These are phyloP conservation scores for Lethenteron reissneri DNA, from an alignment of 2,113 vertebrate genomes.

Conservation along the genomic window DNA sequence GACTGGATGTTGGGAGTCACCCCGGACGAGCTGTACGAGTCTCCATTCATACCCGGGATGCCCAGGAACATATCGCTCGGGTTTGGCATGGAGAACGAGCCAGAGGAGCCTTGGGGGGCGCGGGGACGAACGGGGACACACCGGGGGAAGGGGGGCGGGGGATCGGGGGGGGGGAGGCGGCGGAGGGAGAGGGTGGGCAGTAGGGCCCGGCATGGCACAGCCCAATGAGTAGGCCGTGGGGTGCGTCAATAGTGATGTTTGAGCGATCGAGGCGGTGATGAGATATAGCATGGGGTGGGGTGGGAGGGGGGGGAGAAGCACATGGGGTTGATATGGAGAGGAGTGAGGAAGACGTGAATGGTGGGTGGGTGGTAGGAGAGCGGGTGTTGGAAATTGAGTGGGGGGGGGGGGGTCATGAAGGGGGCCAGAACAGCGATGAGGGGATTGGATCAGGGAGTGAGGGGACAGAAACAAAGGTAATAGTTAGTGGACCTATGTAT, in stretches of 20 bases:
- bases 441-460: too few species aligned
- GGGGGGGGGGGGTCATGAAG: too few species aligned
- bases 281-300: background rate
- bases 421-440: too few species aligned
- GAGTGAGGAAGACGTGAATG: background rate
- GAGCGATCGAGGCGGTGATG: too few species aligned
- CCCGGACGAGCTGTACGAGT: slow-evolving; percentile 1
- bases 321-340: slow-evolving; percentile 4
- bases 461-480: too few species aligned
- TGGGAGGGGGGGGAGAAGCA: background rate
- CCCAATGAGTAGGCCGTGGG: too few species aligned
- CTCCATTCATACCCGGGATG: slow-evolving; percentile 2
- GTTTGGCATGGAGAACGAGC: slow-evolving; percentile 5
- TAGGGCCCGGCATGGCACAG: too few species aligned
- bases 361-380: too few species aligned
- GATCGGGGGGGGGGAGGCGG: background rate
- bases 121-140: background rate
- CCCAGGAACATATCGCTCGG: slow-evolving; percentile 3
- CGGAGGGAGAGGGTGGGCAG: background rate
- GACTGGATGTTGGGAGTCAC: slow-evolving; percentile 5
- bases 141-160: background rate
- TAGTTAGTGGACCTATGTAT: too few species aligned
- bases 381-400: too few species aligned
- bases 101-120: slow-evolving; percentile 1
- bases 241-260: too few species aligned